Conservation (phyloP, 2,797 vertebrate species). For the Malurus leucopterus region DNA sequence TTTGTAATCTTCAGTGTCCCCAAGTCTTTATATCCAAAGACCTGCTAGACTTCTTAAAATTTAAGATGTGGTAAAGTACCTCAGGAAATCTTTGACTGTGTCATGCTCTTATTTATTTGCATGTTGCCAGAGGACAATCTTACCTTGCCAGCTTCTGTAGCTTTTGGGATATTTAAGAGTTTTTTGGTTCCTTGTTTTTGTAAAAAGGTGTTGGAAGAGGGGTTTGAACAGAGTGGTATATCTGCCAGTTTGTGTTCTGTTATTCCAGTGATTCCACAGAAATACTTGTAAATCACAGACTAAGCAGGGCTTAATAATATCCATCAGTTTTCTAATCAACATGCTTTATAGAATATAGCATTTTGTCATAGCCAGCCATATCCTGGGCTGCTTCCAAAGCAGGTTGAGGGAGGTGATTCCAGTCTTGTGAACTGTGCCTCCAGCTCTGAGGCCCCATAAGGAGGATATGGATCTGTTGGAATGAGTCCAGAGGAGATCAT, state of each 20-base stretch:
- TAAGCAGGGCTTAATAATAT: not conserved
- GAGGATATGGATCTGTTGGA: not conserved
- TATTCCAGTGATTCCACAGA: not conserved
- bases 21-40: not conserved
- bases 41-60: not conserved
- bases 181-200: not conserved
- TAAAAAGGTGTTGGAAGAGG: accelerated
- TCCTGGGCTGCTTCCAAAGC: not conserved
- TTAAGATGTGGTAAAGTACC: not conserved
- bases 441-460: not conserved
- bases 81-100: not conserved
- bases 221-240: not conserved
- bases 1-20: not conserved
- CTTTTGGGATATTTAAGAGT: not conserved
- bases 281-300: not conserved
- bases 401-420: accelerated
- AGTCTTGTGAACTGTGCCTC: not conserved
- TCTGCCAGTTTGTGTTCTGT: not conserved
- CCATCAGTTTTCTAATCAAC: not conserved
- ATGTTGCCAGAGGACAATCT: not conserved
- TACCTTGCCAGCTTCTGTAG: not conserved
- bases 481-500: accelerated
- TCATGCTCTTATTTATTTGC: not conserved
- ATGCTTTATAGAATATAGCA: not conserved
- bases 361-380: not conserved